Conservation (phyloP, 2,888 invertebrate species). For the Oxyteleia sp. region DNA sequence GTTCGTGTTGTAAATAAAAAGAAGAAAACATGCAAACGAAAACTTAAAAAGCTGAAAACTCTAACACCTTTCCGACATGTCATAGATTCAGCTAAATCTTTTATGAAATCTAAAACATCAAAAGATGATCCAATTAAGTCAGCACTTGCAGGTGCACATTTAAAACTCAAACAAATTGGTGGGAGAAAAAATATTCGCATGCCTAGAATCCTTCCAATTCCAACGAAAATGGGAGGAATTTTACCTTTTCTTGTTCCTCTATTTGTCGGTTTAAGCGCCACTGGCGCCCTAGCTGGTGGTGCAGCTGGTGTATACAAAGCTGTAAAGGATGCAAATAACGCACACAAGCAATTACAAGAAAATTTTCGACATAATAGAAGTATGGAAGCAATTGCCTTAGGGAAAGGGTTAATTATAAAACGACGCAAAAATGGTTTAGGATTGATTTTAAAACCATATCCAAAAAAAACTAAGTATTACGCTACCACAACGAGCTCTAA, state of each 20-base stretch:
- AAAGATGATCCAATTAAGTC: conserved; percentile 7
- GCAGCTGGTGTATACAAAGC: conserved; percentile 4
- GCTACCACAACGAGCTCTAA: conserved; percentile 79
- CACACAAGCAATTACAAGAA: conserved; percentile 75
- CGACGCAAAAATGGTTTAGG: not conserved
- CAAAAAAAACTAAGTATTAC: conserved; percentile 66
- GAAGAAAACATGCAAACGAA: not conserved
- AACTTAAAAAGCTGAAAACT: not conserved
- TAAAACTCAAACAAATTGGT: conserved; percentile 30
- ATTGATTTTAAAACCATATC: not conserved
- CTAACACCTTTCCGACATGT: conserved; percentile 11
- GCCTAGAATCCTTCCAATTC: conserved; percentile 64
- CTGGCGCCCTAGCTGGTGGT: not conserved
- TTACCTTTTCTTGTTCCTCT: conserved; percentile 36
- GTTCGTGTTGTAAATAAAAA: not conserved
- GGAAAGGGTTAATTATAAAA: conserved; percentile 68
- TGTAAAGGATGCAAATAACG: conserved; percentile 18
- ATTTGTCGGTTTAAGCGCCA: conserved; percentile 34
- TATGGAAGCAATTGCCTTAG: conserved; percentile 78
- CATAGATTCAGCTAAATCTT: conserved; percentile 8
- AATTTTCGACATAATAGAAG: conserved; percentile 77
- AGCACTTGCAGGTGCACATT: conserved; percentile 18
- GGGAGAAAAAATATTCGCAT: conserved; percentile 49
- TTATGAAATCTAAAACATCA: conserved; percentile 1
- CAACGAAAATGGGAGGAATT: conserved; percentile 38